Evolutionary conservation across 2,113 vertebrate genomes (phyloP), one percentile per base, ranked within the genome.

Genomic region (Vimba vimba): DNA sequence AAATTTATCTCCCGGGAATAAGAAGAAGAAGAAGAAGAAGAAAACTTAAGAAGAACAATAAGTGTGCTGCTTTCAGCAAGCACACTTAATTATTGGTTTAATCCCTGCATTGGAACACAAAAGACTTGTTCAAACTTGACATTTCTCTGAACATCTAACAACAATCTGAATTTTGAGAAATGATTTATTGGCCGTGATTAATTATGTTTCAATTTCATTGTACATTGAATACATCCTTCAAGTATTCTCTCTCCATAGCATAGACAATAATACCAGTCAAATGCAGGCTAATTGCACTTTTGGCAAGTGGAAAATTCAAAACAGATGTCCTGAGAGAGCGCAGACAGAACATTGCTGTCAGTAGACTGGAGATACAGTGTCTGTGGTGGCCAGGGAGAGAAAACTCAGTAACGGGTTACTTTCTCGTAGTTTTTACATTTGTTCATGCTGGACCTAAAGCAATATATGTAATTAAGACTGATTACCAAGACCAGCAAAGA

Each of bases 281-380:
- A 79, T 82, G 68, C 39, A 81, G 76, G 74, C 80, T 68, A 79
- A 89, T 82, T 84, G 84, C 64, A 66, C 79, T 88, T 69, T 86
- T 82, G 81, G 84, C 81, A 82, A 55, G 39, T 43, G 39, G 39
- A 55, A 60, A 82, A 89, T 64, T 45, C 84, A 73, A 82, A 84
- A 77, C 89, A 87, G 87, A 90, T 89, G 89, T 64, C 43, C 7
- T 39, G 79, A 60, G 76, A 80, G 30, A n/a, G 36, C 25, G 75
- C 79, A 86, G 80, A 85, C 85, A 81, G 68, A 85, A 85, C 19
- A 66, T 86, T 78, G 79, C 55, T 68, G 77, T 82, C 68, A 68
- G 77, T 83, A 76, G 84, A 79, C 17, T 15, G 25, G 52, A 75
- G 23, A 84, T 33, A 47, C 66, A 25, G 50, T 57, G 69, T 59